A percentile compares a stretch with the other conserved stretches of the same genome.
These are phyloP conservation scores for Entelurus aequoreus DNA, from an alignment of 2,113 vertebrate genomes.

Conservation along the genomic window DNA sequence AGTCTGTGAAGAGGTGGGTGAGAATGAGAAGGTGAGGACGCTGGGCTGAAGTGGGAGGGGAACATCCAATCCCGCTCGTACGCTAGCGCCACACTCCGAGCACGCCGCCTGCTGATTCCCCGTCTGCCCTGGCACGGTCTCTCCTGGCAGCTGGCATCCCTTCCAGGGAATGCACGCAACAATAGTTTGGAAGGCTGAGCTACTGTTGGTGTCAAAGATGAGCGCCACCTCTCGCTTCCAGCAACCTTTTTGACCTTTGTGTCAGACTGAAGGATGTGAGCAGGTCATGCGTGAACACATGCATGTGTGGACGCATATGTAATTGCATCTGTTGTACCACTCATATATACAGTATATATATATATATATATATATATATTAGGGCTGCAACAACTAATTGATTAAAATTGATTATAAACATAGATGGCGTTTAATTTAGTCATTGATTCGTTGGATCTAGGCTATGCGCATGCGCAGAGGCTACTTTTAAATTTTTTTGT, in stretches of 20 bases:
- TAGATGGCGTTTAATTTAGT: fast-evolving
- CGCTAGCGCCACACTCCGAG: conserved; percentile 47
- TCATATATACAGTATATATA: not conserved
- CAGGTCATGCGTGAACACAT: not conserved
- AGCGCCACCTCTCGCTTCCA: conserved; percentile 23
- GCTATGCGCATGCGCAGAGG: no score
- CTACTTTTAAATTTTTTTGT: no score
- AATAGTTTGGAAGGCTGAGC: conserved; percentile 20
- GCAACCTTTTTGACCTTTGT: conserved; percentile 29
- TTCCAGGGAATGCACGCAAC: conserved; percentile 34
- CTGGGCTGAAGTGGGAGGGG: conserved; percentile 32
- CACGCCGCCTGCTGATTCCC: conserved; percentile 65
- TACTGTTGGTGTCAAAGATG: conserved; percentile 20
- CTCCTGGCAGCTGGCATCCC: conserved; percentile 53
- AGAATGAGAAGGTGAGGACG: conserved; percentile 49
- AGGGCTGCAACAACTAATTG: fast-evolving
- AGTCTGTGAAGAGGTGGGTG: conserved; percentile 67
- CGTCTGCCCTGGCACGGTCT: conserved; percentile 67
- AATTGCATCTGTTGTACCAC: not conserved
- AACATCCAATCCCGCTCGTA: conserved; percentile 42
- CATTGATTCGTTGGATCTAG: no score
- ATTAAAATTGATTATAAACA: no score
- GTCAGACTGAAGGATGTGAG: not conserved
- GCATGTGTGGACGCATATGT: not conserved
- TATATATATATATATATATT: no score